Percentiles rank a stretch among this genome's conserved stretches.
Evolutionary conservation across 2,797 vertebrate species (phyloP).

Genomic region (Cossypha caffra): DNA sequence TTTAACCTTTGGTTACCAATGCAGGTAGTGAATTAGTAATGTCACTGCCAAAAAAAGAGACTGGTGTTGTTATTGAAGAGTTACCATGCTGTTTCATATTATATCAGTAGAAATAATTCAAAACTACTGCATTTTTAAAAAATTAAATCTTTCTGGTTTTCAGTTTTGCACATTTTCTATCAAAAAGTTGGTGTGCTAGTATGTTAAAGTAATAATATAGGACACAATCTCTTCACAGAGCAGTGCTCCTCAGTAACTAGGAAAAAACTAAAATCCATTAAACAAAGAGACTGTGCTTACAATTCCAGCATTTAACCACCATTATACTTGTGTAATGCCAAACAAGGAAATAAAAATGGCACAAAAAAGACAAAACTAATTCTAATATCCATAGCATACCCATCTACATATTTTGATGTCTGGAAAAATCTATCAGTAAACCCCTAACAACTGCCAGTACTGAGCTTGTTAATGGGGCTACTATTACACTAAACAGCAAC

Average conservation of each 20-base stretch:
- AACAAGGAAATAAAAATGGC: background rate
- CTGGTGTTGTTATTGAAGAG: conserved; percentile 20
- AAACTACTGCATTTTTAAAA: background rate
- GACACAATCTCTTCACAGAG: background rate
- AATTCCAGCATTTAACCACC: background rate
- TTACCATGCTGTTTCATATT: background rate
- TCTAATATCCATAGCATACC: background rate
- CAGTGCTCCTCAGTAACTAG: background rate
- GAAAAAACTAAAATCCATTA: background rate
- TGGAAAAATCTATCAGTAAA: background rate
- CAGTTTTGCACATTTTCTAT: background rate
- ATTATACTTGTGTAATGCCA: background rate
- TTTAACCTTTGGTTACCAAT: conserved; percentile 29
- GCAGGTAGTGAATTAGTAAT: conserved; percentile 17
- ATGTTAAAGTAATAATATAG: background rate
- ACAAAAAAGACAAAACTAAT: background rate
- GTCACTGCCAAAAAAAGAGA: conserved; percentile 21
- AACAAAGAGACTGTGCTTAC: background rate
- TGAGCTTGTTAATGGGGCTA: background rate
- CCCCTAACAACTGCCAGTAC: background rate
- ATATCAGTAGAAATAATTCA: background rate
- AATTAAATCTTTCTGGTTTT: background rate
- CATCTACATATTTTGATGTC: background rate
- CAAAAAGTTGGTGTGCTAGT: background rate
- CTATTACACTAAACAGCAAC: rapidly evolving